Evolutionary conservation across 2,113 vertebrate genomes (phyloP), one percentile per base, ranked within the genome.

Genomic region (Myodes glareolus): DNA sequence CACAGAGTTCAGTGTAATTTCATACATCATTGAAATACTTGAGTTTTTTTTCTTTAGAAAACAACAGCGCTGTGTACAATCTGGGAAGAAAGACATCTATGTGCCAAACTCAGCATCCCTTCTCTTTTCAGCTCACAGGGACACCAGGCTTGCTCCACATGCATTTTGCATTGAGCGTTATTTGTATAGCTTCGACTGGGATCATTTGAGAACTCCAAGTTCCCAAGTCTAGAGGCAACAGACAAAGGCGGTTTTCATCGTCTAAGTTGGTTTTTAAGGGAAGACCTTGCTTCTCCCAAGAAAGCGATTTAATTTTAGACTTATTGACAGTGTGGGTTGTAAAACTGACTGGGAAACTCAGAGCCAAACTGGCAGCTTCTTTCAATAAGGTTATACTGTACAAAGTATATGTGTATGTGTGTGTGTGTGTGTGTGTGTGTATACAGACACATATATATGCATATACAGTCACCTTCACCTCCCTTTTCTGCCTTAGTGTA

Each of bases 1-100:
- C 88, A 93, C 36, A 87, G 82, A 90, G 65, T 87, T 45, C 88
- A 88, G 70, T 31, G 82, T 92, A 61, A 92, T 96, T 88, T 96
- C 70, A 94, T 61, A 63, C 33, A 68, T 47, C 92, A 65, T 76
- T 92, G 47, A 82, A 93, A 90, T 92, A 84, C 42, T 89, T 81
- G 39, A 21, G 11, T 33, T 80, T 90, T 47, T 33, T 80, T 91
- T 42, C 29, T 82, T 86, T 87, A 73, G 86, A 94, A 96, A 96
- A 90, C 50, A 96, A 67, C 94, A 94, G n/a, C 70, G 81, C 23
- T 91, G 12, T 72, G 70, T 67, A 9, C 88, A 90, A 93, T 70
- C 58, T 42, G 50, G 75, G 80, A 94, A 77, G 31, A 70, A 78
- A 91, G 50, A 78, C 61, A 58, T 50, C 91, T 82, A 7, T 13